Evolutionary conservation across 2,888 invertebrate genomes (phyloP).

Genomic region (Cephus sareptanus): DNA sequence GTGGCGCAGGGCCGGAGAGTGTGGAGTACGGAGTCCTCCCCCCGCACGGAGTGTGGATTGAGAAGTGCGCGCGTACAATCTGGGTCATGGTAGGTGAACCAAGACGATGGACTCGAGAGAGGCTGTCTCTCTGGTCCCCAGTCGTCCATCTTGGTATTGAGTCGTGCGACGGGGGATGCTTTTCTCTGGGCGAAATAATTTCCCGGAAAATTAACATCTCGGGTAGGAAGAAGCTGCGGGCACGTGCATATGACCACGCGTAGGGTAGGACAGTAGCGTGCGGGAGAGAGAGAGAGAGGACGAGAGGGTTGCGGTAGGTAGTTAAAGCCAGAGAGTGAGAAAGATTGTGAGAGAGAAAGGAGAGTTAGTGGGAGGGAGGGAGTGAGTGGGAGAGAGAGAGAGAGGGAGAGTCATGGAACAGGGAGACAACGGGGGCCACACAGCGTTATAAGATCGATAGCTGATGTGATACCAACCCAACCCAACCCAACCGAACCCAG

Average conservation of each 20-base stretch:
- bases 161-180: constrained; percentile 12
- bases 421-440: constrained; percentile 44
- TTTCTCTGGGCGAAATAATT: constrained; percentile 51
- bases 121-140: not conserved
- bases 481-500: constrained; percentile 53
- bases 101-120: not conserved
- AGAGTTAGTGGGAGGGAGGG: constrained; percentile 6
- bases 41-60: not conserved
- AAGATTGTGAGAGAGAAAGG: not conserved
- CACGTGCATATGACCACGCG: constrained; percentile 26
- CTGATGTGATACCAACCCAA: constrained; percentile 65
- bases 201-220: constrained; percentile 56
- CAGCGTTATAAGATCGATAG: constrained; percentile 66
- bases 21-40: not conserved
- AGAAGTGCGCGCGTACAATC: not conserved
- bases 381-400: constrained; percentile 12
- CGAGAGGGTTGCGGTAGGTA: constrained; percentile 19
- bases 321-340: constrained; percentile 23
- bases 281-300: constrained; percentile 15
- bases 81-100: not conserved
- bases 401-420: constrained; percentile 40
- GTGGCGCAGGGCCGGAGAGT: not conserved
- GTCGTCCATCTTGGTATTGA: not conserved
- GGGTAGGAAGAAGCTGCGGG: constrained; percentile 10
- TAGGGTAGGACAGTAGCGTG: constrained; percentile 26